A percentile compares a stretch with the other conserved stretches of the same genome.
These are phyloP conservation scores for Phaethornis superciliosus DNA, from an alignment of 2,113 vertebrate genomes.

Conservation along the genomic window DNA sequence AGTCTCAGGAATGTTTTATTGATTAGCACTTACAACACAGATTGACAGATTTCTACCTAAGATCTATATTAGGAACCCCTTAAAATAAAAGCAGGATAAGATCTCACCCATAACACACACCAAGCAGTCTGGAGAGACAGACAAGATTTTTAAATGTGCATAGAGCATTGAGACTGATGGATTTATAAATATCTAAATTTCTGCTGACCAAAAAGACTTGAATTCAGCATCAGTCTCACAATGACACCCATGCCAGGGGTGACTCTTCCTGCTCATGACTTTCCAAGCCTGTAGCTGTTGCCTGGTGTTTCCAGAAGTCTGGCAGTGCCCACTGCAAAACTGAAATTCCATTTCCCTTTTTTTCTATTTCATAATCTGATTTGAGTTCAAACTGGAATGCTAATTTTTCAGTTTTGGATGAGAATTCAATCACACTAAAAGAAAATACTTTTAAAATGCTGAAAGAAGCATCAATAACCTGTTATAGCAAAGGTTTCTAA, in stretches of 20 bases:
- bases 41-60: background rate
- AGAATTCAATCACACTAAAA: background rate
- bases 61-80: background rate
- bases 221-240: background rate
- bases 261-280: background rate
- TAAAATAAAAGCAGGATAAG: background rate
- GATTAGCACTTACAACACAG: background rate
- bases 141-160: too few relatives aligned
- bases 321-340: background rate
- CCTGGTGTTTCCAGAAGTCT: background rate
- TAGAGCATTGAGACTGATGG: background rate
- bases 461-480: background rate
- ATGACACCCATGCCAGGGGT: background rate
- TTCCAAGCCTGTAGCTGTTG: background rate
- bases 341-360: background rate
- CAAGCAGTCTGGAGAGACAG: background rate
- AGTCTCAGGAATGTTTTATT: background rate
- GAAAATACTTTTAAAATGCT: background rate
- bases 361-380: background rate
- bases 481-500: background rate
- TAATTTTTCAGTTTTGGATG: background rate
- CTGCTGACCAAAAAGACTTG: background rate
- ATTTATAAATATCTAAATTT: accelerated
- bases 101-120: accelerated
- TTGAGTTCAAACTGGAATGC: background rate